These are phyloP conservation scores for Drosophila fulvimacula DNA, from an alignment of 2,888 invertebrate species.

Conservation along the genomic window DNA sequence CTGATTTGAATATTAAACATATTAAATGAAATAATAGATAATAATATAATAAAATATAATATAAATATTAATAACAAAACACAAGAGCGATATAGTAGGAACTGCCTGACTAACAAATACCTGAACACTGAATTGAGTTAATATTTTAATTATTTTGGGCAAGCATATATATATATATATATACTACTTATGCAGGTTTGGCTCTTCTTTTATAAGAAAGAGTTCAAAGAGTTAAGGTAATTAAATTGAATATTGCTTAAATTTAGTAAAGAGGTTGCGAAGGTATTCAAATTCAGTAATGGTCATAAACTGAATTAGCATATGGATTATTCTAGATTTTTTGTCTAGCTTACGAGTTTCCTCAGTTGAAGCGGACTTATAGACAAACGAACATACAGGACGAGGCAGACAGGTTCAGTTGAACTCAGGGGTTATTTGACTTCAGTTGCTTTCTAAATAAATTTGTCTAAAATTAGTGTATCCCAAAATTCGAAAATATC, in stretches of 20 bases:
- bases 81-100: background rate
- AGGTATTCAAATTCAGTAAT: too few relatives aligned
- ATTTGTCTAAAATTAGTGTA: background rate
- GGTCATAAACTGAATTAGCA: background rate
- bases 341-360: background rate
- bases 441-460: background rate
- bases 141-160: too few relatives aligned
- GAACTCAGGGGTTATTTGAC: background rate
- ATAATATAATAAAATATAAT: too few relatives aligned
- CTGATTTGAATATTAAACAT: too few relatives aligned
- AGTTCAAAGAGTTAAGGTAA: background rate
- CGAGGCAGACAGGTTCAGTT: too few relatives aligned
- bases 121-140: background rate
- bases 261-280: background rate
- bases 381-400: background rate
- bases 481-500: background rate
- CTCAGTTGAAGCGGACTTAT: background rate
- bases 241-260: background rate
- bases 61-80: too few relatives aligned
- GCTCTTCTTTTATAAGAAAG: background rate
- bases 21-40: too few relatives aligned
- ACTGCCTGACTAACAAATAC: background rate
- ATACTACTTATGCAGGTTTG: background rate
- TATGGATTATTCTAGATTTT: background rate
- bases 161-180: background rate